Base-by-base conservation (phyloP, 2,888 invertebrate species). In the Andrena trimmerana region DNA sequence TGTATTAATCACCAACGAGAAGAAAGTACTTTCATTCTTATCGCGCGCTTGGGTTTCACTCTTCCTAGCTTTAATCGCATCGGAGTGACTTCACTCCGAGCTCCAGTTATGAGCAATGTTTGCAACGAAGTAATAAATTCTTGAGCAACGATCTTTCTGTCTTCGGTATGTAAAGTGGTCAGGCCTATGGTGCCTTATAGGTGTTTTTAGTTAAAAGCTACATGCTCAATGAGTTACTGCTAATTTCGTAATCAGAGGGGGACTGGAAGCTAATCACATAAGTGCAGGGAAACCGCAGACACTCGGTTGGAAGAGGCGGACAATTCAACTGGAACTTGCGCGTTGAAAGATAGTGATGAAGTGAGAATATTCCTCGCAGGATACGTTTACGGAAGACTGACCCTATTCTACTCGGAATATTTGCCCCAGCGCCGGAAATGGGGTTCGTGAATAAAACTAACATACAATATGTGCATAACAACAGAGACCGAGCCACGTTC, bases 371-470 rank as follows among this genome's bases (percentile, higher is more conserved):
- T 10, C 16, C 29, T 33, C 10, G 16, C 52, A 7, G 67, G 27
- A 62, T 52, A 62, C n/a, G 62, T 62, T 62, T 29, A 36, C 62
- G 20, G 33, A 5, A 60, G 16, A 6, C 31, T 48, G 59, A 59
- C 54, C 16, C 42, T 20, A 29, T 79, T 79, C 48, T 36, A 52
- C 63, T 48, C 31, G 20, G 78, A 52, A 50, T 67, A 60, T 78
- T 67, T 60, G 78, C 50, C 36, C 24, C 36, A 5, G 2, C 42
- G 2, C 60, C 1, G 78, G 54, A 77, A 78, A 78, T 78, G 13
- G 52, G 36, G 42, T 62, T 60, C 13, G 2, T n/a, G 78, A 78
- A 52, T 78, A 78, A 68, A 78, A 42, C 50, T 36, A 24, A 50
- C 50, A 10, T 16, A 13, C 20, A 10, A 16, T 13, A 16, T 16